Evolutionary conservation across 2,888 invertebrate genomes (phyloP).

Genomic region (Galerucella calmariensis): DNA sequence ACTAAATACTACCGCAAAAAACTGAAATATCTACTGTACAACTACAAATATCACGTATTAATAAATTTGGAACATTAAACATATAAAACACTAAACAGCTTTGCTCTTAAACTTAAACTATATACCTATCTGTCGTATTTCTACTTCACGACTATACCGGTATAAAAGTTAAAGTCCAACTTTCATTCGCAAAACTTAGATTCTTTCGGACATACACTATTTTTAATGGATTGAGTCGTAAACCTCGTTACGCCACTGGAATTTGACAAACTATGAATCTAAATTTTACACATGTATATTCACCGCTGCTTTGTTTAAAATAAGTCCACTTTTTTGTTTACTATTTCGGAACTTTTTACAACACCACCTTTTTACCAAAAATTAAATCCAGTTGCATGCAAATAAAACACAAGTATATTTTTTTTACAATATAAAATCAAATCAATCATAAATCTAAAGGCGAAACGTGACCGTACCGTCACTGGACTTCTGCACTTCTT

Average conservation of each 20-base stretch:
- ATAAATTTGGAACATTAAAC: no score
- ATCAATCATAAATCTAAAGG: not conserved
- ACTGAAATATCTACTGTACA: no score
- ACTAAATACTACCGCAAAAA: not conserved
- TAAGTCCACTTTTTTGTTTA: not conserved
- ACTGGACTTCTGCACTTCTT: not conserved
- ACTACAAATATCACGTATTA: no score
- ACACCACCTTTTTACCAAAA: not conserved
- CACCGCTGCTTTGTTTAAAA: not conserved
- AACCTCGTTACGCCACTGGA: not conserved
- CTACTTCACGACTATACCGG: not conserved
- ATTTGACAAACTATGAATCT: not conserved
- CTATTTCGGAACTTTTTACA: not conserved
- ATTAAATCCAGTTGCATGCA: not conserved
- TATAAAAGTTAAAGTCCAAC: not conserved
- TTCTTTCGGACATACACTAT: not conserved
- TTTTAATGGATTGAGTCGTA: conserved; percentile 6
- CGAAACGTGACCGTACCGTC: not conserved
- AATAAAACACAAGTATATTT: conserved; percentile 2
- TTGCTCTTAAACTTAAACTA: no score
- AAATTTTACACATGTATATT: conserved; percentile 3
- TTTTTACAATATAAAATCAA: not conserved
- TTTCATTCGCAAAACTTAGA: not conserved
- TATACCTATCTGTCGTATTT: no score
- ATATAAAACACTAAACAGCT: no score